Conservation (phyloP, 1,140 invertebrate species). For the Solen grandis region DNA sequence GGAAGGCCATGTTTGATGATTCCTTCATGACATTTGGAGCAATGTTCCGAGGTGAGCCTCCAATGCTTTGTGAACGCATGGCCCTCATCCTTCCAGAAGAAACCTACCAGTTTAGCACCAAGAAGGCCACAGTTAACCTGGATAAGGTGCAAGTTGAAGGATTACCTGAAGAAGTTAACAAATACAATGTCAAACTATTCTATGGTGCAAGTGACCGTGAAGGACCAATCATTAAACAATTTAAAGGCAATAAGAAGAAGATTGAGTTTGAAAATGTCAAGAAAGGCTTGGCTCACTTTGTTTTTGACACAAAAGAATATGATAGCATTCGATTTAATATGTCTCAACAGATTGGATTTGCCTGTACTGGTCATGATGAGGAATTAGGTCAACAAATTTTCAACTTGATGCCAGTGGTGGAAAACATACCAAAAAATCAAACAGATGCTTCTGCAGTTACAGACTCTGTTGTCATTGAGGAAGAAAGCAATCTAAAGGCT, state of each 20-base stretch:
- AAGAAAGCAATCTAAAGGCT: conserved; percentile 58
- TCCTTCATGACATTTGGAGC: conserved; percentile 71
- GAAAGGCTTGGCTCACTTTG: conserved; percentile 58
- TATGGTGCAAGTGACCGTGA: conserved; percentile 67
- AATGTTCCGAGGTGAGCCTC: conserved; percentile 79
- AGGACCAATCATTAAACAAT: conserved; percentile 58
- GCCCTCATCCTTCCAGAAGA: conserved; percentile 58
- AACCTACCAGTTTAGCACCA: conserved; percentile 63
- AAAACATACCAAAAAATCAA: conserved; percentile 47
- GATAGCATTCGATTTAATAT: conserved; percentile 64
- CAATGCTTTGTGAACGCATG: conserved; percentile 67
- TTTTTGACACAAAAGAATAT: conserved; percentile 67
- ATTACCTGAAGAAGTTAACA: conserved; percentile 65
- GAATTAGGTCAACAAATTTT: conserved; percentile 60
- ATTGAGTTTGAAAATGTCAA: conserved; percentile 64
- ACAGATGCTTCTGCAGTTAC: conserved; percentile 20
- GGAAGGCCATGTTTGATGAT: conserved; percentile 73
- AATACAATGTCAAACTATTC: conserved; percentile 66
- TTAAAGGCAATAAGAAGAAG: conserved; percentile 62
- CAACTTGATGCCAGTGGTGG: conserved; percentile 59
- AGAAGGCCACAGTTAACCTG: conserved; percentile 65
- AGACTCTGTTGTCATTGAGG: conserved; percentile 53
- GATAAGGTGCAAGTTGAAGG: conserved; percentile 67
- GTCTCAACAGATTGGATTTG: conserved; percentile 49
- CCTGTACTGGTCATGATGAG: conserved; percentile 52